Percentiles rank a stretch among this genome's conserved stretches.
phyloP scores from a whole-genome alignment of 2,888 invertebrate genomes.

The Drosophila barbarae region DNA sequence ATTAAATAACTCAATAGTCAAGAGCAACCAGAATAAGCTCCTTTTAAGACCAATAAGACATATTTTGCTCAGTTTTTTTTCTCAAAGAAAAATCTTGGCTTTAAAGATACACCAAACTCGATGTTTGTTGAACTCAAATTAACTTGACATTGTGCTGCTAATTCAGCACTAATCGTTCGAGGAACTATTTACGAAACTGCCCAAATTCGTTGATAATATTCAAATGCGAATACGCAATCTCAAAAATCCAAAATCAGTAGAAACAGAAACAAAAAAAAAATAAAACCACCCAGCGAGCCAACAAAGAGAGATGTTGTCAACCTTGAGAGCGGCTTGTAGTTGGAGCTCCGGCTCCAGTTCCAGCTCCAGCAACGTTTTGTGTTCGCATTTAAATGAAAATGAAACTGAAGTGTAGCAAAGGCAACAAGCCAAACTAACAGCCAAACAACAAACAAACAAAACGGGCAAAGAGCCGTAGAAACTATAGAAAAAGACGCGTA shows the following conservation, averaged over 20 bases:
- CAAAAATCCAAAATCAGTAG: conserved; percentile 9
- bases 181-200: conserved; percentile 34
- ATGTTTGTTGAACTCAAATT: conserved; percentile 22
- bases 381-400: conserved; percentile 59
- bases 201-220: conserved; percentile 35
- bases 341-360: conserved; percentile 21
- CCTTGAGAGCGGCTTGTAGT: conserved; percentile 57
- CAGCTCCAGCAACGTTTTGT: conserved; percentile 37
- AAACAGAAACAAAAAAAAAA: conserved; percentile 23
- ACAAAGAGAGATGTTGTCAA: conserved; percentile 41
- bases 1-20: conserved; percentile 1
- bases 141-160: conserved; percentile 62
- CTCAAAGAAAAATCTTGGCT: not conserved
- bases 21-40: not conserved
- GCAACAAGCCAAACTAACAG: conserved; percentile 9
- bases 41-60: not conserved
- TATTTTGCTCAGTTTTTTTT: not conserved
- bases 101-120: not conserved
- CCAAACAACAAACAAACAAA: conserved; percentile 23
- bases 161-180: conserved; percentile 59
- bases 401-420: conserved; percentile 36
- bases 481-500: conserved; percentile 31
- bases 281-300: not conserved
- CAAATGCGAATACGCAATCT: conserved; percentile 39
- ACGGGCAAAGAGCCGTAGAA: conserved; percentile 2